Percentiles rank a stretch among this genome's conserved stretches.
Evolutionary conservation across 2,113 vertebrate species (phyloP).

Genomic region (Pedionomus torquatus): DNA sequence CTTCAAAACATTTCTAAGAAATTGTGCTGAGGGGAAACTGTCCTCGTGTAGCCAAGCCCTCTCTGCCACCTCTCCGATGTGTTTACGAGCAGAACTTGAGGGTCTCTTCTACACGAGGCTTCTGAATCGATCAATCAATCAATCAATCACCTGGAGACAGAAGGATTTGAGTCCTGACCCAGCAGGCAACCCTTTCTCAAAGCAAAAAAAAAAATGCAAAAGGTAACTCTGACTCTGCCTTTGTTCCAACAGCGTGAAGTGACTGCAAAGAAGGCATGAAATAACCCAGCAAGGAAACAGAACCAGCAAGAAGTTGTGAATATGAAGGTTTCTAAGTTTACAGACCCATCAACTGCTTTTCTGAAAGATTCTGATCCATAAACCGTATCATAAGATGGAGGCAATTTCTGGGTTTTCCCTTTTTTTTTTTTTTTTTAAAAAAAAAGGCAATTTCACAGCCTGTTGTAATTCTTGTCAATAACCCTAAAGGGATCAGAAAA

Average conservation of each 20-base stretch:
- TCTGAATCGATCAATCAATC: background rate
- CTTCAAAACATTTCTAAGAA: background rate
- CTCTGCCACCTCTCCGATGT: background rate
- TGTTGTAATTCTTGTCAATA: background rate
- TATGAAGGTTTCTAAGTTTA: background rate
- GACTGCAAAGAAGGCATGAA: background rate
- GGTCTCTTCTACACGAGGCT: background rate
- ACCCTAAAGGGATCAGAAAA: background rate
- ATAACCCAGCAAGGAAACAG: background rate
- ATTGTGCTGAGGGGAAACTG: background rate
- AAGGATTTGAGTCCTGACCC: background rate
- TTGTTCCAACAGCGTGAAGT: background rate
- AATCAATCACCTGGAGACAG: background rate
- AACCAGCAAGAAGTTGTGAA: background rate
- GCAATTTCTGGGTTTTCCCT: fast-evolving
- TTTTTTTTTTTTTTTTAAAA: background rate
- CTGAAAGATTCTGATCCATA: background rate
- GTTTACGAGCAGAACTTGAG: background rate
- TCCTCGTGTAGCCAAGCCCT: background rate
- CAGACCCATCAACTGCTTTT: background rate
- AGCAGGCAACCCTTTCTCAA: background rate
- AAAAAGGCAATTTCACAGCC: background rate
- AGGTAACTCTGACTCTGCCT: background rate
- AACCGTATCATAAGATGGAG: background rate
- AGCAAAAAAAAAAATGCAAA: too few species aligned